Evolutionary conservation across 2,113 vertebrate genomes (phyloP).

Genomic region (Pterophyllum scalare): DNA sequence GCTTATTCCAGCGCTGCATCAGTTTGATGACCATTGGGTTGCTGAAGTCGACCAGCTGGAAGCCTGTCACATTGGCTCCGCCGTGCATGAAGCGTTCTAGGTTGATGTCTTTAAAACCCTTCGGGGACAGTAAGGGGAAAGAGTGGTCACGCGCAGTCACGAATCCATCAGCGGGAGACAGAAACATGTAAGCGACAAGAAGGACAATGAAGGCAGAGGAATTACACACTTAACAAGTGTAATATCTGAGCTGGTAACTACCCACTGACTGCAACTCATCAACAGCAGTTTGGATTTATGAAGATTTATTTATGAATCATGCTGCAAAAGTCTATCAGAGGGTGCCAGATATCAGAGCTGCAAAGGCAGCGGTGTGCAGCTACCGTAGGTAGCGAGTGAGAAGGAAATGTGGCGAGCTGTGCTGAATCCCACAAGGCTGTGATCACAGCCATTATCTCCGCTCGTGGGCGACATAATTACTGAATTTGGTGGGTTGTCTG

Average conservation of each 20-base stretch:
- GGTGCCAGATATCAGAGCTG: background rate
- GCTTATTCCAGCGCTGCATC: slow-evolving; percentile 99
- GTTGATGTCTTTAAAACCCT: slow-evolving; percentile 99
- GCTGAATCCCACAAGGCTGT: background rate
- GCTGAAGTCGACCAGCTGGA: slow-evolving; percentile 98
- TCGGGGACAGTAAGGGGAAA: background rate
- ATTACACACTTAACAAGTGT: background rate
- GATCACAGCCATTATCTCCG: background rate
- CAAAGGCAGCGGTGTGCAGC: background rate
- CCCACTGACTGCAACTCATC: background rate
- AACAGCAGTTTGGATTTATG: background rate
- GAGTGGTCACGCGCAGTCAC: slow-evolving; percentile 2
- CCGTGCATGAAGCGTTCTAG: slow-evolving; percentile 98
- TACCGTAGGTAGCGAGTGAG: background rate
- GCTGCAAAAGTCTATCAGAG: background rate
- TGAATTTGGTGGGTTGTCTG: background rate
- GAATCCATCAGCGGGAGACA: background rate
- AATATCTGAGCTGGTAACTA: background rate
- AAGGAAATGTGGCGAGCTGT: background rate
- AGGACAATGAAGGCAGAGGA: background rate
- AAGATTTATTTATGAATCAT: background rate
- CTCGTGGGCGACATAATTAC: background rate
- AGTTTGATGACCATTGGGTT: slow-evolving; percentile 96
- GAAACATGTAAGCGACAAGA: background rate
- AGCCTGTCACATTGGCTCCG: slow-evolving; percentile 97